Conservation (phyloP, 2,888 invertebrate genomes). For the Cybosia mesomella region DNA sequence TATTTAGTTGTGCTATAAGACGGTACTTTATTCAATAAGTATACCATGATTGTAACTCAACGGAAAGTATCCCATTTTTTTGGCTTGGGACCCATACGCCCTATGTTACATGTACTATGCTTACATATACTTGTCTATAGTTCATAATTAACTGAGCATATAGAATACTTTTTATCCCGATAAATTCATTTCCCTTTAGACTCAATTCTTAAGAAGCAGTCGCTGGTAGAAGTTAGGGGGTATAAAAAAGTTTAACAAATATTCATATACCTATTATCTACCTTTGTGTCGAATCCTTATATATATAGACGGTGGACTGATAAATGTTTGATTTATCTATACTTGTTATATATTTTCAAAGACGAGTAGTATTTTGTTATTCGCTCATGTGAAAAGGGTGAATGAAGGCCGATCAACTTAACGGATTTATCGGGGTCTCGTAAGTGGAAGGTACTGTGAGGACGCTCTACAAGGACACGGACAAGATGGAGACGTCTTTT, state of each 20-base stretch:
- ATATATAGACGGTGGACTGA: background rate
- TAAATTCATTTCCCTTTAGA: background rate
- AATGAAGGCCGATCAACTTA: conserved; percentile 10
- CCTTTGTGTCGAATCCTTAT: background rate
- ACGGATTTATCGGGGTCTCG: conserved; percentile 13
- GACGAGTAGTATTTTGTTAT: background rate
- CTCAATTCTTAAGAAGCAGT: background rate
- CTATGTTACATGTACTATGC: no score
- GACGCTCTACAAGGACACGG: background rate
- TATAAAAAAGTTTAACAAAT: no score
- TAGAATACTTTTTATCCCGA: background rate
- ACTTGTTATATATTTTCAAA: conserved; percentile 5
- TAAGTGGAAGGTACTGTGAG: conserved; percentile 15
- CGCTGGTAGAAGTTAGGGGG: background rate
- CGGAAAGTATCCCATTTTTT: no score
- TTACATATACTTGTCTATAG: no score
- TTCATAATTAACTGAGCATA: no score
- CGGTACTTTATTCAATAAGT: no score
- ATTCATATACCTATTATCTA: background rate
- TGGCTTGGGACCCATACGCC: no score
- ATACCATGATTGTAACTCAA: no score
- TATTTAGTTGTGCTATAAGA: no score
- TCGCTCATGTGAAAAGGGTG: conserved; percentile 13
- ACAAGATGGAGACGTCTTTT: conserved; percentile 2
- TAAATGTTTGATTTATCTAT: background rate